Percentiles rank a stretch among this genome's conserved stretches.
phyloP scores from a whole-genome alignment of 2,888 invertebrate genomes.

The Alitta virens region DNA sequence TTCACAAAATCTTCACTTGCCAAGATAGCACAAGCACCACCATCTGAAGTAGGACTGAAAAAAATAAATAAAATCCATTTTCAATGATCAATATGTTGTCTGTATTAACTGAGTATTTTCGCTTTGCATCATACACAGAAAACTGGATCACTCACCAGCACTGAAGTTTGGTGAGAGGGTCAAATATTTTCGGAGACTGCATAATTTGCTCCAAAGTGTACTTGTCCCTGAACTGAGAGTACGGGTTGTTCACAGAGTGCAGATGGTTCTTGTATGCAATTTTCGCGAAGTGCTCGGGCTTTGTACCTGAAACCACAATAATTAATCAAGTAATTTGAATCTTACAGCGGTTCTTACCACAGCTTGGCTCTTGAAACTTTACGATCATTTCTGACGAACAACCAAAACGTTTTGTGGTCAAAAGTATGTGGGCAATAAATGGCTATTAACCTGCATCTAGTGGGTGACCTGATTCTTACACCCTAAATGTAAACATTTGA shows the following conservation, averaged over 20 bases:
- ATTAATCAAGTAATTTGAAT: too few relatives aligned
- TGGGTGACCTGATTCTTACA: too few relatives aligned
- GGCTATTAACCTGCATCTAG: too few relatives aligned
- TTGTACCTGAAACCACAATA: constrained; percentile 64
- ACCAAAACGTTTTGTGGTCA: too few relatives aligned
- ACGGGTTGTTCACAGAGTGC: constrained; percentile 93
- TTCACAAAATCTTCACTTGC: constrained; percentile 87
- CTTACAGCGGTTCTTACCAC: too few relatives aligned
- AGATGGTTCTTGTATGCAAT: constrained; percentile 97
- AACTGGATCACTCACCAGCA: constrained; percentile 71
- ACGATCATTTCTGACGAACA: too few relatives aligned
- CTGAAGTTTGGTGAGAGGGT: constrained; percentile 90
- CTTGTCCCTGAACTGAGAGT: constrained; percentile 90
- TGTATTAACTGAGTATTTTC: too few relatives aligned
- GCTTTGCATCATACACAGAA: too few relatives aligned
- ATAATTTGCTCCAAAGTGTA: constrained; percentile 88
- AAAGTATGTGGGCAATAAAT: too few relatives aligned
- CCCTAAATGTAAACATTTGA: too few relatives aligned
- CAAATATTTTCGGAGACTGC: constrained; percentile 83
- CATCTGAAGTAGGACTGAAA: constrained; percentile 86
- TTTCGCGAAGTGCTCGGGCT: constrained; percentile 89
- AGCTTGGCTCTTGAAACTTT: too few relatives aligned
- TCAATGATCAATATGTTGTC: background rate
- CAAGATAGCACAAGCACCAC: constrained; percentile 89
- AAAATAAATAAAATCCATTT: background rate